Evolutionary conservation across 2,113 vertebrate species (phyloP), one percentile per base, ranked within the genome.

Genomic region (Scopus umbretta): DNA sequence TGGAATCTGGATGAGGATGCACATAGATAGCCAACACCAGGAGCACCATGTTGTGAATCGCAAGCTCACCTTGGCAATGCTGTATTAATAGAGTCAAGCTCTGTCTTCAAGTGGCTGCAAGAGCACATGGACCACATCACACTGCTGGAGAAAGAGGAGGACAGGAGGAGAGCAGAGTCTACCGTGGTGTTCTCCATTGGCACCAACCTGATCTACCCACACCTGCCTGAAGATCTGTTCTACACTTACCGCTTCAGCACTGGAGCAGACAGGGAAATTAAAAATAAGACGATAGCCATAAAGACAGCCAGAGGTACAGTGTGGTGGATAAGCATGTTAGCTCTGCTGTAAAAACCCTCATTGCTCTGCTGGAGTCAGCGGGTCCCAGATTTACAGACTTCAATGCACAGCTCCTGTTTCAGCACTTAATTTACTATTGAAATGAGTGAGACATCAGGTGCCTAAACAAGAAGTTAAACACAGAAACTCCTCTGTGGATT

Each of bases 281-380:
- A 71, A 55, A 71, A 17, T 26, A 66, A 66, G 56, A 32, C 0
- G 0, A 22, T 68, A 53, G 5, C n/a, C 17, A 22, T 66, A 72
- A 56, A 59, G 56, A 55, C 32, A 55, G 29, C 11, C 36, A 72
- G 73, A 53, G 13, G 5, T n/a, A 30, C 18, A 40, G 10, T 1
- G 1, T 52, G 52, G 12, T 67, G 34, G 16, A 63, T 83, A 53
- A 92, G 75, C 34, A 90, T 47, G 1, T 80, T 79, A 93, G 42
- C 42, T 68, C 66, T 9, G 13, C 30, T 7, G 2, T 42, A 36
- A 94, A 92, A 17, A 18, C 21, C 26, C 13, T 67, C 4, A 0
- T 23, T 65, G 43, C 66, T 84, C 79, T 67, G 38, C 56, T 0
- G 0, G 65, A 40, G 27, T 36, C 76, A 68, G 63, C 1, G 0